Percentiles rank a stretch among this genome's conserved stretches.
Evolutionary conservation across 2,888 invertebrate genomes (phyloP).

Genomic region (Drosophila meridionalis): DNA sequence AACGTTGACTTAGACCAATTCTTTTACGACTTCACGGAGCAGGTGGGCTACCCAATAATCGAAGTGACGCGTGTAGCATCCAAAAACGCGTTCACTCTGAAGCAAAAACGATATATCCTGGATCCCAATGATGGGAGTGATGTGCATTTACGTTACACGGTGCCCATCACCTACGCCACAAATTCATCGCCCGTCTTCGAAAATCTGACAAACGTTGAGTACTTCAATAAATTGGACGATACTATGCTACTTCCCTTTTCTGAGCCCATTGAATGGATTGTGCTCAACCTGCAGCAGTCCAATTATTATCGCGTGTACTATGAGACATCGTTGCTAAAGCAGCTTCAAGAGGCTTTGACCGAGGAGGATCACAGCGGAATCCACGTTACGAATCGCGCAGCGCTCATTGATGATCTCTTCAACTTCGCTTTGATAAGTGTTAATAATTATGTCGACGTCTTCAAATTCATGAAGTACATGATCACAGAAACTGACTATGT

Average conservation of each 20-base stretch:
- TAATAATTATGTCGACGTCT: slow-evolving; percentile 80
- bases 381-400: slow-evolving; percentile 88
- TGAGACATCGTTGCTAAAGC: slow-evolving; percentile 87
- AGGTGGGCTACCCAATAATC: slow-evolving; percentile 89
- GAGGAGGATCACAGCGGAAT: slow-evolving; percentile 60
- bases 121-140: slow-evolving; percentile 59
- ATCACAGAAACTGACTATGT: slow-evolving; percentile 88
- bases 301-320: slow-evolving; percentile 89
- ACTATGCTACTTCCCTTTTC: slow-evolving; percentile 26
- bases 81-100: slow-evolving; percentile 38
- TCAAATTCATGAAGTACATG: slow-evolving; percentile 89
- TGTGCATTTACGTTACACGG: slow-evolving; percentile 63
- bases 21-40: slow-evolving; percentile 88
- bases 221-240: slow-evolving; percentile 50
- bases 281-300: slow-evolving; percentile 80
- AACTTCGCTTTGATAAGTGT: slow-evolving; percentile 87
- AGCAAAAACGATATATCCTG: slow-evolving; percentile 75
- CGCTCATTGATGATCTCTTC: slow-evolving; percentile 90
- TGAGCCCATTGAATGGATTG: slow-evolving; percentile 73
- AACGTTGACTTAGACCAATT: slow-evolving; percentile 78
- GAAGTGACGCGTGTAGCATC: slow-evolving; percentile 82
- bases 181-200: slow-evolving; percentile 62
- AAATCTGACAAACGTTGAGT: slow-evolving; percentile 63
- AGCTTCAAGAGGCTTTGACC: slow-evolving; percentile 57
- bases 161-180: slow-evolving; percentile 81